Evolutionary conservation across 2,113 vertebrate species (phyloP).

Genomic region (Isurus oxyrinchus): DNA sequence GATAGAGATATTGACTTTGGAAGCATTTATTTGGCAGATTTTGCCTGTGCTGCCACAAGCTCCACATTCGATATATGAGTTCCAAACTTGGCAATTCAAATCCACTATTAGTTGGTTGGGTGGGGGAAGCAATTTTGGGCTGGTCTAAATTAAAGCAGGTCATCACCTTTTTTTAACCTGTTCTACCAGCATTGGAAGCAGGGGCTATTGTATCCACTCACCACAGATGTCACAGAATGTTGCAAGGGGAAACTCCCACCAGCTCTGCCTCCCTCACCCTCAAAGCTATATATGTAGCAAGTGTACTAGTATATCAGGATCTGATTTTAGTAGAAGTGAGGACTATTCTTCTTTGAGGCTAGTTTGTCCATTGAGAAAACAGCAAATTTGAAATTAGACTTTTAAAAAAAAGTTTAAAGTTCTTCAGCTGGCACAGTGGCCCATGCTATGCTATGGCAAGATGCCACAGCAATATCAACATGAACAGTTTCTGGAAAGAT

Average conservation of each 20-base stretch:
- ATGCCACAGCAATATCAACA: background rate
- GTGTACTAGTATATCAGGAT: background rate
- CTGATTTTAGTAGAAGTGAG: background rate
- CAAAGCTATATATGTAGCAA: background rate
- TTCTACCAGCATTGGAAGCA: background rate
- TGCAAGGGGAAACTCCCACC: background rate
- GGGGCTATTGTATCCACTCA: background rate
- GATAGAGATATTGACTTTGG: background rate
- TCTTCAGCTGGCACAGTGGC: background rate
- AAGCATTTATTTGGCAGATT: background rate
- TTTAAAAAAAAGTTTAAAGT: background rate
- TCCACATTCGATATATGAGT: background rate
- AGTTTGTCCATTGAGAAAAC: background rate
- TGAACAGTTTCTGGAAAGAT: background rate
- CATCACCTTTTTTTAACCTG: background rate
- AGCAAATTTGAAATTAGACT: background rate
- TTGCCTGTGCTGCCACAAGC: background rate
- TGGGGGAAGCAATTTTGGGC: background rate
- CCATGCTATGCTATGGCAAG: background rate
- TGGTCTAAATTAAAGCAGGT: background rate
- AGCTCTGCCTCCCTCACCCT: background rate
- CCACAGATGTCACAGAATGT: background rate
- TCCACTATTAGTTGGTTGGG: background rate
- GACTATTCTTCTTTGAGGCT: background rate
- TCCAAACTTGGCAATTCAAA: background rate